phyloP scores from a whole-genome alignment of 2,797 vertebrate species.

The Coregonus sp. region DNA sequence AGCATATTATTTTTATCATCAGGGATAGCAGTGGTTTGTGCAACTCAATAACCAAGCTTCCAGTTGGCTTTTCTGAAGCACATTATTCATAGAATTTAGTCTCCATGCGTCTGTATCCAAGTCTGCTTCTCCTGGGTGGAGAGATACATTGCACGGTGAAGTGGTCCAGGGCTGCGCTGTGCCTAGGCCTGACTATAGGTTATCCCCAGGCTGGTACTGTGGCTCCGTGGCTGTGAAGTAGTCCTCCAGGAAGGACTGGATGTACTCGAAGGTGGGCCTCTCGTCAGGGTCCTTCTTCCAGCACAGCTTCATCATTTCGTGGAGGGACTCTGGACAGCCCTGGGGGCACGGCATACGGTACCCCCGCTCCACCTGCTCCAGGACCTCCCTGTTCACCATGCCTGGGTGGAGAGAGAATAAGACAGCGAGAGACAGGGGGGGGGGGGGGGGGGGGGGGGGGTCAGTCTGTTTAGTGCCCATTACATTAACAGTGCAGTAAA shows the following conservation, averaged over 20 bases:
- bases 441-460: background rate
- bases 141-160: slow-evolving; percentile 13
- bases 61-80: slow-evolving; percentile 73
- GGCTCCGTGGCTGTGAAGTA: slow-evolving; percentile 97
- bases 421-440: background rate
- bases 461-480: background rate
- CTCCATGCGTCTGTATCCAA: slow-evolving; percentile 42
- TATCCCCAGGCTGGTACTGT: slow-evolving; percentile 95
- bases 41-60: slow-evolving; percentile 75
- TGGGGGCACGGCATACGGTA: slow-evolving; percentile 96
- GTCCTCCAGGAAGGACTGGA: slow-evolving; percentile 96
- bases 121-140: slow-evolving; percentile 19
- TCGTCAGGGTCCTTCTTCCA: slow-evolving; percentile 97
- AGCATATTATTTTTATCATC: slow-evolving; percentile 41
- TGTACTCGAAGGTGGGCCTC: slow-evolving; percentile 95
- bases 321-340: slow-evolving; percentile 92
- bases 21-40: slow-evolving; percentile 78
- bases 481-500: slow-evolving; percentile 1
- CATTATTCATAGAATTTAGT: slow-evolving; percentile 65
- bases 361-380: slow-evolving; percentile 94
- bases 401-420: slow-evolving; percentile 64
- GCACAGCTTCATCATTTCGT: slow-evolving; percentile 94
- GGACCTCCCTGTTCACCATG: slow-evolving; percentile 94
- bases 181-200: slow-evolving; percentile 77
- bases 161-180: slow-evolving; percentile 25